Base-by-base conservation (phyloP, 2,797 vertebrate genomes). In the Phataginus tricuspis region DNA sequence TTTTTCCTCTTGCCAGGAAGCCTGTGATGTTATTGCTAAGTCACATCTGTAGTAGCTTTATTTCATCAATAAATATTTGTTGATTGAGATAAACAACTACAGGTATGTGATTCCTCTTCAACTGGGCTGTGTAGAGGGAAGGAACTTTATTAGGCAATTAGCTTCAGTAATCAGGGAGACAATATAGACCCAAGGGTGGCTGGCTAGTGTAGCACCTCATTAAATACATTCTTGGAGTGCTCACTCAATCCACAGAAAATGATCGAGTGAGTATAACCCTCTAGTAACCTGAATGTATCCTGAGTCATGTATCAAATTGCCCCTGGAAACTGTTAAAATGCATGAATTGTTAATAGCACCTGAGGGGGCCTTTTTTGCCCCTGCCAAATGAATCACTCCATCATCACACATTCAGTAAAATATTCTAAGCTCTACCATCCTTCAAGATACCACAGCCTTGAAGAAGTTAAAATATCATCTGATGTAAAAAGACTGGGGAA, bases 41-140 rank as follows among this genome's bases (percentile, higher is more conserved):
- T 59, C 18, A 51, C 18, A 55, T 8, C 23, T 11, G 15, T 79
- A 37, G 34, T 55, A 63, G 19, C 53, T 85, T 79, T 68, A 55
- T 77, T 59, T 91, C 78, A 82, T 88, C 64, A 96, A 93, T 96
- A 96, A 96, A 95, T 49, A 92, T 63, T 72, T 87, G 37, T 74
- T 78, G 51, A 77, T 51, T 80, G 29, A 96, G 45, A 42, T 66
- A 82, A 97, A 95, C 15, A 64, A 45, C 61, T 64, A 59, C 51
- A 90, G 39, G 42, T 7, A 23, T 69, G 27, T 77, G 29, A 82
- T 72, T 84, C 42, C 2, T 93, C 2, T 78, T 51, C 69, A 53
- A 71, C 63, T 42, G 5, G 49, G 87, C 63, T 61, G 13, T 23
- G 31, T 13, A 51, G 59, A 77, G 8, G 18, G 29, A 59, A 63